These are phyloP conservation scores for Notechis scutatus DNA, from an alignment of 2,113 vertebrate species.

Conservation along the genomic window DNA sequence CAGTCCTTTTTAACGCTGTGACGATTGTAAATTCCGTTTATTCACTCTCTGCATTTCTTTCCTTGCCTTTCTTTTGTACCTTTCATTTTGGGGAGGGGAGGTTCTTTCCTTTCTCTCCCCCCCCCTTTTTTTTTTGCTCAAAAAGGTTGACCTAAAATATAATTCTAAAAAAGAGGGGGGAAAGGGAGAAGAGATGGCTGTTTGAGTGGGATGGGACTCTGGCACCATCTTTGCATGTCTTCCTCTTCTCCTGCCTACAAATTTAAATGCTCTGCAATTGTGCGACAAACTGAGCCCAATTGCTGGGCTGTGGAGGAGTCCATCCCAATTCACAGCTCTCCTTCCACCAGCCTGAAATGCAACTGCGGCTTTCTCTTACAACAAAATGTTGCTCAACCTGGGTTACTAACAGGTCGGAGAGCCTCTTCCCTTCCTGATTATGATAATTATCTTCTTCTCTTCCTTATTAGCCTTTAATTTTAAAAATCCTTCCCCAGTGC, in stretches of 20 bases:
- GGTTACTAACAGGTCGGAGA: not conserved
- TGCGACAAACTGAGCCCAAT: not conserved
- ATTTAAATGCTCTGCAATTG: not conserved
- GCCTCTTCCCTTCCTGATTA: not conserved
- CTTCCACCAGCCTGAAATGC: not conserved
- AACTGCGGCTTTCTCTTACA: not conserved
- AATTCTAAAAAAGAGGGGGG: not conserved
- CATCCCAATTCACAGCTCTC: not conserved
- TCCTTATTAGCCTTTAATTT: not conserved
- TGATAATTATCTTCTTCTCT: not conserved
- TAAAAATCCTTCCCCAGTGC: too few relatives aligned
- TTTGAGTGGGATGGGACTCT: not conserved
- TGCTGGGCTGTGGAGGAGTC: not conserved
- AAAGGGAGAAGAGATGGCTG: not conserved
- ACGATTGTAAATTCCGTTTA: not conserved
- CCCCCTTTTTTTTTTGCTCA: not conserved
- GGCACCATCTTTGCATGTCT: not conserved
- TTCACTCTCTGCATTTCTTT: not conserved
- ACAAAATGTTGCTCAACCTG: not conserved
- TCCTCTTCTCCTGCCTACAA: not conserved
- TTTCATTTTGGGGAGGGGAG: not conserved
- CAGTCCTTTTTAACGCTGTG: not conserved
- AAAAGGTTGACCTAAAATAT: not conserved
- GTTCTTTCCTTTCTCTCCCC: not conserved
- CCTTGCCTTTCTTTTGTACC: not conserved